Evolutionary conservation across 2,888 invertebrate genomes (phyloP).

Genomic region (Prosopocoilus inquinatus): DNA sequence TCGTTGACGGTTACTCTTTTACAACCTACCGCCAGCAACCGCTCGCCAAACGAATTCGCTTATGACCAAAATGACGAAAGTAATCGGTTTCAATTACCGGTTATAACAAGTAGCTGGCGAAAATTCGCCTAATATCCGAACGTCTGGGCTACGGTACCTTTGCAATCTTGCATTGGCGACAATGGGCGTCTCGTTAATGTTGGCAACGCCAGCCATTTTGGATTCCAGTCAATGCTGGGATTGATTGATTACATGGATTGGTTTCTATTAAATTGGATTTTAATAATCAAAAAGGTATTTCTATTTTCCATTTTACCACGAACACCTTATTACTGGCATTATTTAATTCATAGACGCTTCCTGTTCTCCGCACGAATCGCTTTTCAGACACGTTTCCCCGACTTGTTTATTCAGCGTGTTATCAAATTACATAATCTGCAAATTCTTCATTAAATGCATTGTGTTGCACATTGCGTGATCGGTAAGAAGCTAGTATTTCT

Average conservation of each 20-base stretch:
- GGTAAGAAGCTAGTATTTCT: no score
- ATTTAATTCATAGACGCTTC: neutral
- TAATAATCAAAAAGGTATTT: constrained; percentile 15
- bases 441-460: constrained; percentile 14
- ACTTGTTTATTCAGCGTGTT: constrained; percentile 21
- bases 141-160: no score
- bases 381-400: constrained; percentile 1
- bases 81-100: no score
- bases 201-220: constrained; percentile 13
- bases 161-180: no score
- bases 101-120: no score
- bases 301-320: constrained; percentile 1
- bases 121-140: no score
- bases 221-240: constrained; percentile 16
- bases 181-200: neutral
- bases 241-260: constrained; percentile 30
- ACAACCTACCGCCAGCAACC: no score
- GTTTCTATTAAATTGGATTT: constrained; percentile 11
- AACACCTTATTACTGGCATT: neutral
- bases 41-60: no score
- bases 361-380: neutral
- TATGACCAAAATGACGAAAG: no score
- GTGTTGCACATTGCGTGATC: constrained; percentile 6
- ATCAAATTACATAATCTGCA: constrained; percentile 16
- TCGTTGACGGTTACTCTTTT: no score